These are phyloP conservation scores for Chymomyza costata DNA, from an alignment of 1,140 invertebrate genomes.

Conservation along the genomic window DNA sequence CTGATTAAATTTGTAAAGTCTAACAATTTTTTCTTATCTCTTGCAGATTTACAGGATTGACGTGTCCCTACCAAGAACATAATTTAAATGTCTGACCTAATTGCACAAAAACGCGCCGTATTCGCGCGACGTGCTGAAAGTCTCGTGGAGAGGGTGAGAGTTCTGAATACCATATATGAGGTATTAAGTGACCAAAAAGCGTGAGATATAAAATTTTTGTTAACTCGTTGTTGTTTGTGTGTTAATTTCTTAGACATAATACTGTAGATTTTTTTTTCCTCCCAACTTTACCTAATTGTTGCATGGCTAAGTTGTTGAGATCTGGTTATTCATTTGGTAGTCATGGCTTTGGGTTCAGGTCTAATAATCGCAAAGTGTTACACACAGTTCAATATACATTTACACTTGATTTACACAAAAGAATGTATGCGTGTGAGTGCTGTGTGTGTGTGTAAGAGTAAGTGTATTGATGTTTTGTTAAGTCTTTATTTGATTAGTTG, in stretches of 20 bases:
- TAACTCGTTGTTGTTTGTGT: constrained; percentile 10
- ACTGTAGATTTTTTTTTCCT: constrained; percentile 1
- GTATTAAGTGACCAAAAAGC: constrained; percentile 74
- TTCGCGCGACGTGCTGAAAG: constrained; percentile 74
- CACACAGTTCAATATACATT: constrained; percentile 30
- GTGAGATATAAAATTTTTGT: constrained; percentile 55
- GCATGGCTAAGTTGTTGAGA: constrained; percentile 29
- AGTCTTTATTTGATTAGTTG: constrained; percentile 17
- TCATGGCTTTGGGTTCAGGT: constrained; percentile 20
- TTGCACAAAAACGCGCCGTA: constrained; percentile 59
- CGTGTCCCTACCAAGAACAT: neutral
- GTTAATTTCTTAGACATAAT: constrained; percentile 1
- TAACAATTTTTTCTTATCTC: too few relatives aligned
- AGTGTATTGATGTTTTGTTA: too few relatives aligned
- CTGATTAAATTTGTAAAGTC: too few relatives aligned
- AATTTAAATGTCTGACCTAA: constrained; percentile 43
- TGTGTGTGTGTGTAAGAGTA: too few relatives aligned
- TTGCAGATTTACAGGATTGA: too few relatives aligned
- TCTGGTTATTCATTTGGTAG: too few relatives aligned
- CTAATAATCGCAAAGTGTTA: neutral
- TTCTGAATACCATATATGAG: constrained; percentile 75
- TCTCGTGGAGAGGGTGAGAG: constrained; percentile 74
- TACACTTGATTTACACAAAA: constrained; percentile 38
- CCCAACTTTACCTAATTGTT: constrained; percentile 8
- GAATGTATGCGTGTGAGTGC: constrained; percentile 27